phyloP scores from a whole-genome alignment of 2,888 invertebrate species.

The Ophion costatus region DNA sequence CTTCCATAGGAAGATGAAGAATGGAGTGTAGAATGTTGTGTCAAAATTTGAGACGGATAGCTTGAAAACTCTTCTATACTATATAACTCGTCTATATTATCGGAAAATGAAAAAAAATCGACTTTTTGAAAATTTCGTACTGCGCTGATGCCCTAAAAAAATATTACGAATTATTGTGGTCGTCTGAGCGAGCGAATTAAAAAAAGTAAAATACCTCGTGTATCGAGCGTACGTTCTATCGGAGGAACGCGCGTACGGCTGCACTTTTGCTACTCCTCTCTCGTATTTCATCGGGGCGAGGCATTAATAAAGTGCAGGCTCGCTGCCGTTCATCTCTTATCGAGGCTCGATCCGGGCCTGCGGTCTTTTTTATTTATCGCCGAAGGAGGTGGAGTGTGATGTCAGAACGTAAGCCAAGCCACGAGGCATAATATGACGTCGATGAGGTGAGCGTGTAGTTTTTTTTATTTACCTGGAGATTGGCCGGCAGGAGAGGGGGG shows the following conservation, averaged over 20 bases:
- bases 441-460: constrained; percentile 37
- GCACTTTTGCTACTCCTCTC: constrained; percentile 43
- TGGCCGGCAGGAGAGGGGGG: neutral
- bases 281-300: constrained; percentile 50
- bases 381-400: constrained; percentile 39
- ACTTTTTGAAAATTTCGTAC: too few species aligned
- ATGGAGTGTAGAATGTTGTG: too few species aligned
- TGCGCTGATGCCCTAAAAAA: too few species aligned
- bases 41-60: too few species aligned
- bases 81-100: too few species aligned
- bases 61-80: too few species aligned
- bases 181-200: neutral
- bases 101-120: too few species aligned
- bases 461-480: constrained; percentile 20
- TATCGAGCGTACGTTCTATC: neutral
- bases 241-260: constrained; percentile 28
- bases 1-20: too few species aligned
- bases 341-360: constrained; percentile 71
- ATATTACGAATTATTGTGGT: neutral
- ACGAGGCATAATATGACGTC: constrained; percentile 38
- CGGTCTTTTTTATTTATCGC: constrained; percentile 51
- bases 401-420: constrained; percentile 29
- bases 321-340: constrained; percentile 60
- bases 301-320: constrained; percentile 57
- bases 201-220: neutral